These are phyloP conservation scores for Sitta europaea DNA, from an alignment of 2,113 vertebrate genomes.

Conservation along the genomic window DNA sequence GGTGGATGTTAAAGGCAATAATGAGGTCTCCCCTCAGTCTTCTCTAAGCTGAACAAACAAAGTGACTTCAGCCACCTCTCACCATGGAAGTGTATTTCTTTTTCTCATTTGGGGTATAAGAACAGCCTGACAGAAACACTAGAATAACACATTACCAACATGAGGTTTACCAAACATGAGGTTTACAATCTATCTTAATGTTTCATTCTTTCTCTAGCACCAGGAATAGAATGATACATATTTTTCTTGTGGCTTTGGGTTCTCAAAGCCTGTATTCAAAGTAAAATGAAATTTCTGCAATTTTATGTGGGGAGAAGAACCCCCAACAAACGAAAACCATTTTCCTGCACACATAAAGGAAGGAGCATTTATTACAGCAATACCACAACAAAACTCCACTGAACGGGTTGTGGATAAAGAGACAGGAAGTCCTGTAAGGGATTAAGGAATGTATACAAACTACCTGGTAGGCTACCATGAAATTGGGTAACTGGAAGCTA, in stretches of 20 bases:
- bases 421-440: not conserved
- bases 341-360: not conserved
- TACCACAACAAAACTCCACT: not conserved
- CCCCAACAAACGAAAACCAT: not conserved
- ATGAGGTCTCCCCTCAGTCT: not conserved
- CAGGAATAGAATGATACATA: not conserved
- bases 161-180: not conserved
- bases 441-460: not conserved
- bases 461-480: not conserved
- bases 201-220: not conserved
- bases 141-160: not conserved
- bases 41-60: not conserved
- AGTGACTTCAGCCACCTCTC: not conserved
- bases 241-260: not conserved
- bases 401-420: not conserved
- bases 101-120: not conserved
- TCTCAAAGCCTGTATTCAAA: not conserved
- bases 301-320: not conserved
- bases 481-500: not conserved
- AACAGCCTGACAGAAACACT: not conserved
- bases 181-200: not conserved
- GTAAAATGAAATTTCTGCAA: not conserved
- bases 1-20: accelerated
- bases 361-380: not conserved
- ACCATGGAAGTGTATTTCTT: not conserved